Evolutionary conservation across 2,797 vertebrate genomes (phyloP).

Genomic region (Pipistrellus pipistrellus): DNA sequence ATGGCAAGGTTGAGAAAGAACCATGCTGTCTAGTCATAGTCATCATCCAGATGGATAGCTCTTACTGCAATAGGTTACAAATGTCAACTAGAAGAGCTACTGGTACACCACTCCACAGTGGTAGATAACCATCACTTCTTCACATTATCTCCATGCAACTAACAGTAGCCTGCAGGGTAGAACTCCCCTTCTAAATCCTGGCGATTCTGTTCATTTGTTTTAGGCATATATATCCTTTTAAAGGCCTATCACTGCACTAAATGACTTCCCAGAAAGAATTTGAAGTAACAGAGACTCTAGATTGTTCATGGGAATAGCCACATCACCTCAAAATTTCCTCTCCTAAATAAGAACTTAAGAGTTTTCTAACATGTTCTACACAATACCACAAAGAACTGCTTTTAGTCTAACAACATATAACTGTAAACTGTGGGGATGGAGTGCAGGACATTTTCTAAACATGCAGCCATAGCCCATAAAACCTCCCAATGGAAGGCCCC

Average conservation of each 20-base stretch:
- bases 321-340: neutral
- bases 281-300: neutral
- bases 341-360: neutral
- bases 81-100: neutral
- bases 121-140: fast-evolving
- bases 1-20: neutral
- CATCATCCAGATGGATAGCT: neutral
- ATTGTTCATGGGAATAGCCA: neutral
- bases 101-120: fast-evolving
- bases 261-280: neutral
- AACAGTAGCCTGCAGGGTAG: fast-evolving
- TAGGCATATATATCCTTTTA: neutral
- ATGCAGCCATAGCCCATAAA: fast-evolving
- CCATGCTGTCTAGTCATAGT: fast-evolving
- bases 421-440: neutral
- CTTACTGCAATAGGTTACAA: neutral
- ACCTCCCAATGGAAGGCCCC: neutral
- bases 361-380: neutral
- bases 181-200: neutral
- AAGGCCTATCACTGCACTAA: neutral
- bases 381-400: neutral
- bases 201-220: neutral
- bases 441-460: neutral
- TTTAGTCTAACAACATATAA: neutral
- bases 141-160: fast-evolving